Percentiles rank a stretch among this genome's conserved stretches.
Conservation (phyloP, 2,113 vertebrate species). For the Tragulus kanchil region DNA sequence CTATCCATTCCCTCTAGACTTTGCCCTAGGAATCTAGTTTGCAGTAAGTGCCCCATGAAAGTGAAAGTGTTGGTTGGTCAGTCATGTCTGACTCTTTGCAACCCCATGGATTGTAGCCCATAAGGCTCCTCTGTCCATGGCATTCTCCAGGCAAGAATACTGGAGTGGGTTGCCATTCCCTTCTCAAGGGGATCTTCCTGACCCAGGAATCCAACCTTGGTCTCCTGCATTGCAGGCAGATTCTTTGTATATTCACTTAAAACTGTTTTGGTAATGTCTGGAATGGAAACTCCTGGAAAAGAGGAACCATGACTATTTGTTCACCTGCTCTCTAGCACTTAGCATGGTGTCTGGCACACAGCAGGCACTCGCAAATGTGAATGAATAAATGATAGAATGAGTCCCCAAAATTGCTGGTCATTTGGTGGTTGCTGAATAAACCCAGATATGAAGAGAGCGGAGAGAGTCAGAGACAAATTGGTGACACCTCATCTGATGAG, state of each 20-base stretch:
- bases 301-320: neutral
- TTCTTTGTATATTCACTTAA: neutral
- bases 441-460: neutral
- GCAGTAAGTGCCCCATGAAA: no score
- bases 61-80: no score
- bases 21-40: no score
- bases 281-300: conserved; percentile 5
- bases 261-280: neutral
- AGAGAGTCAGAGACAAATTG: neutral
- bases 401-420: neutral
- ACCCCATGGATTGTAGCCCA: neutral
- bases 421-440: neutral
- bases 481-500: neutral
- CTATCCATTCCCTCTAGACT: no score
- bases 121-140: neutral
- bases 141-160: neutral
- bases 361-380: neutral
- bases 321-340: neutral
- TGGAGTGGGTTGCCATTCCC: neutral
- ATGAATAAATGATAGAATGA: neutral
- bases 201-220: neutral
- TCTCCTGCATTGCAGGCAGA: neutral
- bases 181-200: neutral
- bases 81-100: neutral
- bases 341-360: neutral